Evolutionary conservation across 2,888 invertebrate species (phyloP), one percentile per base, ranked within the genome.

Genomic region (Luperina testacea): DNA sequence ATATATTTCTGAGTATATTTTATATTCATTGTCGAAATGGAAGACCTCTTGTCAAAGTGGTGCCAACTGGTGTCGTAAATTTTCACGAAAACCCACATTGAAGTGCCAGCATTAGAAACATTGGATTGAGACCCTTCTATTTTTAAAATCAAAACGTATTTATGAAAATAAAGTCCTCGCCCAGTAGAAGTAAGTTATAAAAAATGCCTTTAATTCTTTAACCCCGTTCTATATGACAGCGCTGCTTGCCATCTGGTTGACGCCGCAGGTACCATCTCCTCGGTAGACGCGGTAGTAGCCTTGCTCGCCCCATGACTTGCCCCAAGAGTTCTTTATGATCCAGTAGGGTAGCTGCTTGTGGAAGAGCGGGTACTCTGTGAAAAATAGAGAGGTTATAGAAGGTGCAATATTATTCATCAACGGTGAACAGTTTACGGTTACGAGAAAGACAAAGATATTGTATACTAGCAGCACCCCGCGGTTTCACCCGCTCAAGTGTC

Each of bases 321-420:
- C 99, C 99, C 99, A 99, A 20, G 99, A 99, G 95, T 99, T 99
- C 97, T 99, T 99, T 53, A 99, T 97, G 83, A 98, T 98, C 99
- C 99, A 99, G 94, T 98, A 99, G 0, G 99, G 99, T 67, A 98
- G 93, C 1, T 97, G 97, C 94, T 98, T 98, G 91, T 99, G 97
- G 96, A 99, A 99, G 64, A 98, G 94, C 15, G 98, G 98, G 95
- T 98, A 98, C 67, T 97, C 98, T 97, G 97, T 51, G 92, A 91
- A 92, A 82, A 8, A 42, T 0, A 27, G 0, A 63, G 13, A 6
- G 0, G n/a, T 75, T 65, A 2, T 80, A 45, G 5, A 61, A 17
- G 9, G 9, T 74, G 9, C 9, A 27, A 24, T 20, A 27, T 4
- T 32, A 70, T 42, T 71, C 7, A 38, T 32, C 9, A 32, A 1